These are phyloP conservation scores for Drosophila pectinifera DNA, from an alignment of 1,140 invertebrate genomes.

Conservation along the genomic window DNA sequence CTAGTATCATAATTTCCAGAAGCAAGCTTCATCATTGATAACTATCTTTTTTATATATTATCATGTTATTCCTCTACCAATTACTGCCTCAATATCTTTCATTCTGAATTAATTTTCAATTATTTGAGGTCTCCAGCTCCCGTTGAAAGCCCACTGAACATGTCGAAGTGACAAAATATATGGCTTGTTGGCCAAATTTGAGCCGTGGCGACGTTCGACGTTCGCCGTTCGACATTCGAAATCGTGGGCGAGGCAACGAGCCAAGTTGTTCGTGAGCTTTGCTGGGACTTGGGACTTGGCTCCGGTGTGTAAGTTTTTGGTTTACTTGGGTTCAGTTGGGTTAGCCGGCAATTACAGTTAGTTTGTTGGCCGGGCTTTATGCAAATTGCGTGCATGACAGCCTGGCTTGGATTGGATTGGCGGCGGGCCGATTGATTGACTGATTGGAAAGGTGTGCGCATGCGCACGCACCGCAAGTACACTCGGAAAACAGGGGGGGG, in stretches of 20 bases:
- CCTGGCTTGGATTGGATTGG: slow-evolving; percentile 17
- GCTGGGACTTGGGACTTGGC: not conserved
- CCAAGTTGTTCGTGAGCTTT: slow-evolving; percentile 30
- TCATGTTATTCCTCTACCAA: too few relatives aligned
- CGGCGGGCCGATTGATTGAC: slow-evolving; percentile 61
- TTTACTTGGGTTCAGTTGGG: slow-evolving; percentile 3
- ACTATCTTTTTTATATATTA: too few relatives aligned
- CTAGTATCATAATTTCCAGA: too few relatives aligned
- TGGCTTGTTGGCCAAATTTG: slow-evolving; percentile 10
- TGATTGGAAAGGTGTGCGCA: slow-evolving; percentile 69
- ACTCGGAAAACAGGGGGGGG: not conserved
- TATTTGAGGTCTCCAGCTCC: not conserved
- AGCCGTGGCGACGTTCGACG: not conserved
- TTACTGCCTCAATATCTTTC: not conserved
- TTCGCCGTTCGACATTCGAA: slow-evolving; percentile 2
- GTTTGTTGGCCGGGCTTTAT: slow-evolving; percentile 41
- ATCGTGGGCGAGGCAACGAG: slow-evolving; percentile 37
- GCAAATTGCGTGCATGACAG: slow-evolving; percentile 76
- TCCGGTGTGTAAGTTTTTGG: not conserved
- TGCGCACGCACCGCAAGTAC: slow-evolving; percentile 18
- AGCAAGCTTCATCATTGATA: too few relatives aligned
- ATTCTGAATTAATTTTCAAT: not conserved
- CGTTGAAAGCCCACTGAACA: slow-evolving; percentile 18
- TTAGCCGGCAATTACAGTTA: slow-evolving; percentile 41
- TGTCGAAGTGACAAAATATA: slow-evolving; percentile 14